Percentiles rank a stretch among this genome's conserved stretches.
Conservation (phyloP, 2,888 invertebrate species). For the Brenthis daphne region DNA sequence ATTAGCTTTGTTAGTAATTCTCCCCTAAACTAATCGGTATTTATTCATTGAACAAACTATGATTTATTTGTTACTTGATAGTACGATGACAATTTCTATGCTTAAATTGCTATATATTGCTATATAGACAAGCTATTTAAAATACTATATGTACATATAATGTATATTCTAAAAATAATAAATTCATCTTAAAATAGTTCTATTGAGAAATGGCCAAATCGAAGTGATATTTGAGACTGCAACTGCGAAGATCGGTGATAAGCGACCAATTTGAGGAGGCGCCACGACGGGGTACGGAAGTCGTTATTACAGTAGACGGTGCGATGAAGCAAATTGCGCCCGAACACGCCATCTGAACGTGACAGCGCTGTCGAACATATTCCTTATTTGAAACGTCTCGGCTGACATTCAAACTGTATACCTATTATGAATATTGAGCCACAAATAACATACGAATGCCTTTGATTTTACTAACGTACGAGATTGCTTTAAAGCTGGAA, state of each 20-base stretch:
- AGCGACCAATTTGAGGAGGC: conserved; percentile 82
- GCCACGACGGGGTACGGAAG: conserved; percentile 81
- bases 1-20: conserved; percentile 4
- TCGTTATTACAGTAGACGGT: conserved; percentile 82
- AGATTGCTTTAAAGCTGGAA: background rate
- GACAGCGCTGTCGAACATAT: conserved; percentile 80
- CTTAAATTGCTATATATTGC: too few species aligned
- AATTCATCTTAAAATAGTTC: conserved; percentile 14
- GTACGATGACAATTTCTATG: too few species aligned
- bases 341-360: conserved; percentile 79
- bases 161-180: background rate
- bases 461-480: conserved; percentile 1
- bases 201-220: conserved; percentile 76
- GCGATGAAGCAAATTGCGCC: conserved; percentile 77
- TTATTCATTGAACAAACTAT: background rate
- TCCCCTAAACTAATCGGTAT: background rate
- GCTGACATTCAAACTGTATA: conserved; percentile 66
- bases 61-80: background rate
- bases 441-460: conserved; percentile 19
- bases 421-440: conserved; percentile 45
- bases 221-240: conserved; percentile 72
- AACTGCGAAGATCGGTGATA: conserved; percentile 79
- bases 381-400: conserved; percentile 78
- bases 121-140: background rate
- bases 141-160: too few species aligned